Evolutionary conservation across 2,797 vertebrate genomes (phyloP).

Genomic region (Arctocebus calabarensis): DNA sequence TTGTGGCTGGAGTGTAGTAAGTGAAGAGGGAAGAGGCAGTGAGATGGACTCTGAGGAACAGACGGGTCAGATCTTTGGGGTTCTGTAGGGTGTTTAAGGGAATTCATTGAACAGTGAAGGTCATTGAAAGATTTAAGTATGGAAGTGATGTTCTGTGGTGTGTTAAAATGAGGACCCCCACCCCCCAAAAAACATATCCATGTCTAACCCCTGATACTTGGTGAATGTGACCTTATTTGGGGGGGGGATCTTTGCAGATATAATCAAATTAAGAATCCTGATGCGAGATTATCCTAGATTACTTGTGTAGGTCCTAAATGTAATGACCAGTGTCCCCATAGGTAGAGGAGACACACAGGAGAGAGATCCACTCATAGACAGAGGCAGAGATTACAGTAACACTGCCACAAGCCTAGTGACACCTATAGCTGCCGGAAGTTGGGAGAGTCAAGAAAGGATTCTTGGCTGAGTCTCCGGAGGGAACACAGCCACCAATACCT

Average conservation of each 20-base stretch:
- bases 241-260: not conserved
- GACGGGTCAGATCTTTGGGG: not conserved
- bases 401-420: no score
- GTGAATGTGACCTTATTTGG: constrained; percentile 11
- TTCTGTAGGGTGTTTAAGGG: not conserved
- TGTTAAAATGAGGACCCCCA: not conserved
- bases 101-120: not conserved
- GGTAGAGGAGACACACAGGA: not conserved
- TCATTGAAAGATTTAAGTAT: not conserved
- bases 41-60: not conserved
- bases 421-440: not conserved
- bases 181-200: not conserved
- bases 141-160: not conserved
- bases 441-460: not conserved
- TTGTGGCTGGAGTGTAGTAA: not conserved
- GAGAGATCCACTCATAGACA: not conserved
- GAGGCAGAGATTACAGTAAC: not conserved
- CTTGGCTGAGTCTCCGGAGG: not conserved
- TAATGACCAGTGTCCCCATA: not conserved
- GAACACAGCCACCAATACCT: not conserved
- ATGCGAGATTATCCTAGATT: not conserved
- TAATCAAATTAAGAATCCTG: not conserved
- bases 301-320: not conserved
- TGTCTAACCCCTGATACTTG: not conserved
- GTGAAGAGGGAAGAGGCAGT: not conserved